These are phyloP conservation scores for Eurois occulta DNA, from an alignment of 2,888 invertebrate genomes.

Conservation along the genomic window DNA sequence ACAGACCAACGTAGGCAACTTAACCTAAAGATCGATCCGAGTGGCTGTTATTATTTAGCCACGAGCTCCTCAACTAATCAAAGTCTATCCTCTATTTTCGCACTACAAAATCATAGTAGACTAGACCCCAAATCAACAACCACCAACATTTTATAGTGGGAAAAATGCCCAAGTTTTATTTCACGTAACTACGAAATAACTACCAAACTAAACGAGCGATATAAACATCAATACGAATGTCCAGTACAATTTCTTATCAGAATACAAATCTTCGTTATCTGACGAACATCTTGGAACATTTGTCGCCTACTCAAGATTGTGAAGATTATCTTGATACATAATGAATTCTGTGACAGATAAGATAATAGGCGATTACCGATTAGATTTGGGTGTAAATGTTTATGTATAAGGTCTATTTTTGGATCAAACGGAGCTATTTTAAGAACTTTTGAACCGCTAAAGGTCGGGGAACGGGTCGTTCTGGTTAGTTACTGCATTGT, in stretches of 20 bases:
- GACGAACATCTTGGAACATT: slow-evolving; percentile 46
- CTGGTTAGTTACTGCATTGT: background rate
- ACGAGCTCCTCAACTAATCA: background rate
- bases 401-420: slow-evolving; percentile 20
- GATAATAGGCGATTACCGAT: slow-evolving; percentile 24
- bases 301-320: slow-evolving; percentile 47
- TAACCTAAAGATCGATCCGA: background rate
- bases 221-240: slow-evolving; percentile 41
- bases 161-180: slow-evolving; percentile 19
- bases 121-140: background rate
- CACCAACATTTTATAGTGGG: background rate
- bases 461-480: background rate
- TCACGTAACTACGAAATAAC: slow-evolving; percentile 23
- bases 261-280: slow-evolving; percentile 45
- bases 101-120: background rate
- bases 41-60: background rate
- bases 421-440: slow-evolving; percentile 24
- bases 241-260: slow-evolving; percentile 28
- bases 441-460: background rate
- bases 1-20: background rate
- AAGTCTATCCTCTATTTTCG: background rate
- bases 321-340: slow-evolving; percentile 30
- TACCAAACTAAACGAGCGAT: slow-evolving; percentile 25
- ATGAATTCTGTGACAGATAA: slow-evolving; percentile 50
- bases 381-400: slow-evolving; percentile 24